A percentile compares a stretch with the other conserved stretches of the same genome.
Conservation (phyloP, 2,797 vertebrate species). For the Melanotaenia boesemani region DNA sequence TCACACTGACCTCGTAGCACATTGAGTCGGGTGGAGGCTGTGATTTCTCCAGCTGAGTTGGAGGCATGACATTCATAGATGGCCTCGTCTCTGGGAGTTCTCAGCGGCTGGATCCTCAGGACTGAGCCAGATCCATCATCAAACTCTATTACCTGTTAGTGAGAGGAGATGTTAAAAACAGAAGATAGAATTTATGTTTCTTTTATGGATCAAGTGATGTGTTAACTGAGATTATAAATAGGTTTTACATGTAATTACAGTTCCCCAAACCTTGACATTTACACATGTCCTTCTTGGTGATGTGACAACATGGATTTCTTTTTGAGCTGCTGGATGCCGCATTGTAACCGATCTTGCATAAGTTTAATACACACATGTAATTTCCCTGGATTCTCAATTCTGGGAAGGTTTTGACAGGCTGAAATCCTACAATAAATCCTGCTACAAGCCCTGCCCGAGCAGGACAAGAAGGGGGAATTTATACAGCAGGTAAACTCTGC, state of each 20-base stretch:
- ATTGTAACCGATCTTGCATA: conserved; percentile 33
- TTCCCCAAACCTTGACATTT: background rate
- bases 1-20: conserved; percentile 92
- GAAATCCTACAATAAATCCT: conserved; percentile 67
- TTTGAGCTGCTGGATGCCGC: conserved; percentile 4
- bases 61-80: conserved; percentile 98
- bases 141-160: conserved; percentile 96
- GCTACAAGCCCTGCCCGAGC: conserved; percentile 25
- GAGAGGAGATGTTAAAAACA: conserved; percentile 10
- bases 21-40: conserved; percentile 92
- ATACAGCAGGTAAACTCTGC: conserved; percentile 28
- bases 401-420: conserved; percentile 39
- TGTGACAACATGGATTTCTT: background rate
- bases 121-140: conserved; percentile 98
- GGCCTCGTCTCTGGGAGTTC: conserved; percentile 96
- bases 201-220: background rate
- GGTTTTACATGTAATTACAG: background rate
- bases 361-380: conserved; percentile 43
- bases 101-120: conserved; percentile 96
- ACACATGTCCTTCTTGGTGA: conserved; percentile 7
- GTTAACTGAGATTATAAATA: background rate
- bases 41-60: conserved; percentile 94
- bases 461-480: conserved; percentile 34
- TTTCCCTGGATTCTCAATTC: conserved; percentile 51
- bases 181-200: background rate